Evolutionary conservation across 2,113 vertebrate species (phyloP), one percentile per base, ranked within the genome.

Genomic region (Sprattus sprattus): DNA sequence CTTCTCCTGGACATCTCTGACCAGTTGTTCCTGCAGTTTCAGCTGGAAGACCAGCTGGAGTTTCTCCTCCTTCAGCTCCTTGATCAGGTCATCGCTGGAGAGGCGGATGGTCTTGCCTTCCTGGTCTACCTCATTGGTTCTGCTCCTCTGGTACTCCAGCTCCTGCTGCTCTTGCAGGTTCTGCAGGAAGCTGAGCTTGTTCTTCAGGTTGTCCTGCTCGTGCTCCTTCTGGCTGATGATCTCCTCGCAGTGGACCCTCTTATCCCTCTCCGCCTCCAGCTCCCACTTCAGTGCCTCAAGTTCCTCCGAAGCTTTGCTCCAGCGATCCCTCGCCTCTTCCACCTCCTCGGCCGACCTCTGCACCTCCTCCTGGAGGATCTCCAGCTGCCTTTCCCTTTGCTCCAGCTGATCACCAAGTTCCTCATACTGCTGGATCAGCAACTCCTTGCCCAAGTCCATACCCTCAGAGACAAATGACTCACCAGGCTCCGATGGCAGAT

Each of bases 351-450:
- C 91, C 39, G 89, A 93, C 28, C 88, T 92, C 25, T 87, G 81
- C 57, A 96, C 87, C 89, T 95, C 92, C 60, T 92, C 90, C 20
- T 86, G 89, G 5, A 95, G 87, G 71, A 94, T 88, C 22, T 89
- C 84, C 81, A 95, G 50, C n/a, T 95, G 92, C 8, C 89, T 84
- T 82, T 95, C 93, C 87, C 92, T 95, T 18, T 94, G 89, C 57
- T 75, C 84, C 83, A 97, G 84, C 89, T 94, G 93, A 45, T 95
- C 93, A 1, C 87, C 91, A 7, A 96, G 92, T 28, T 95, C 92
- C 20, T 25, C 83, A 78, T 93, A 95, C 83, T 92, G 93, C 88
- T 95, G 93, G 82, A 89, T 90, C 75, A 95, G 88, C 78, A 92
- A 87, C 82, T 87, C 84, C 15, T 92, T 92, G 25, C 92, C 94